These are phyloP conservation scores for Sarcophaga rosellei DNA, from an alignment of 2,888 invertebrate species.

Conservation along the genomic window DNA sequence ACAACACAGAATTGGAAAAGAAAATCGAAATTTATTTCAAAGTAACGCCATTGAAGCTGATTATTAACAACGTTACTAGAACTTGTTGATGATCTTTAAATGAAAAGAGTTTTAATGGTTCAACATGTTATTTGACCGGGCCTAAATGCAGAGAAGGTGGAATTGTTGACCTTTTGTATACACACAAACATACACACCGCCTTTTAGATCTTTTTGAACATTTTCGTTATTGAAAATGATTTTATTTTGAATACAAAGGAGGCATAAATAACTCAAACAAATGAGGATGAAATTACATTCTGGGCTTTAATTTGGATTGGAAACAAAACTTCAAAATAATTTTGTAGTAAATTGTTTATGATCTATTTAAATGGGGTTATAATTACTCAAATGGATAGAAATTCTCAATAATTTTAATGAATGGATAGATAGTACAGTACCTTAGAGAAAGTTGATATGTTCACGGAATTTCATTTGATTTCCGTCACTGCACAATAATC, in stretches of 20 bases:
- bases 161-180: slow-evolving; percentile 34
- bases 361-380: no score
- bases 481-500: no score
- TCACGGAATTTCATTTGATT: no score
- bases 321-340: background rate
- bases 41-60: background rate
- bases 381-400: no score
- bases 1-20: background rate
- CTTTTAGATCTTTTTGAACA: background rate
- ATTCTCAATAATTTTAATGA: no score
- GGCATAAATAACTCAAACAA: background rate
- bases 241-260: background rate
- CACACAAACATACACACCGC: background rate
- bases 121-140: slow-evolving; percentile 51
- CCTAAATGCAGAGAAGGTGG: background rate
- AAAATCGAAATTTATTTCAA: background rate
- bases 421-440: no score
- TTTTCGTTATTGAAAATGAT: slow-evolving; percentile 4
- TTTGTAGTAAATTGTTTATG: no score
- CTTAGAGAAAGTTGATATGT: no score
- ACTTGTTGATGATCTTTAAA: background rate
- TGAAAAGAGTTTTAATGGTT: slow-evolving; percentile 21
- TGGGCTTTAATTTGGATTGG: background rate
- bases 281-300: background rate
- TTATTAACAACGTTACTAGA: background rate